These are phyloP conservation scores for Desmodus rotundus DNA, from an alignment of 2,113 vertebrate species.

Conservation along the genomic window DNA sequence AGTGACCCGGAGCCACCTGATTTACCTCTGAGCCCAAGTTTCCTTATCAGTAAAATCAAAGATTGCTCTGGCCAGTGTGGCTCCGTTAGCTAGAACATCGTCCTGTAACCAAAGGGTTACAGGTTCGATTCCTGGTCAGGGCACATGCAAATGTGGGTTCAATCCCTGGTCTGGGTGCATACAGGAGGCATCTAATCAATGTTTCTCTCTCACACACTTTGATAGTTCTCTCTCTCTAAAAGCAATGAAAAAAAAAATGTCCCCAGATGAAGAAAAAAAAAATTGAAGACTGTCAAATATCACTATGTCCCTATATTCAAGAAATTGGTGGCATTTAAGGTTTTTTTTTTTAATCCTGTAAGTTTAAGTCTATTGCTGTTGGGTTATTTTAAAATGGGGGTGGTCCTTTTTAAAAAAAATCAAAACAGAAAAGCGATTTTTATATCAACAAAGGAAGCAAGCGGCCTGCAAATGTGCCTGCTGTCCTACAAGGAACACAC, in stretches of 20 bases:
- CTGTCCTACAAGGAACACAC: not conserved
- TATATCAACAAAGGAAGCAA: not conserved
- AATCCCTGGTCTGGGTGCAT: no score
- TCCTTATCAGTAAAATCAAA: not conserved
- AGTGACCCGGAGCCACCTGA: not conserved
- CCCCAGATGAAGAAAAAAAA: not conserved
- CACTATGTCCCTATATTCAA: not conserved
- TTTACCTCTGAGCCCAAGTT: not conserved
- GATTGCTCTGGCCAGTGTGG: not conserved
- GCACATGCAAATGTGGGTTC: no score
- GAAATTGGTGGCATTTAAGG: not conserved
- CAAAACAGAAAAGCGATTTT: slow-evolving; percentile 1
- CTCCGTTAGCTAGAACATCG: no score
- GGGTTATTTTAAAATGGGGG: not conserved
- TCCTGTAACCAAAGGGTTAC: no score
- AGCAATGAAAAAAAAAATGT: no score
- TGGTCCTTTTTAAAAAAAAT: not conserved
- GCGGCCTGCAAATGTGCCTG: not conserved
- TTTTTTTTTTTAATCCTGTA: not conserved
- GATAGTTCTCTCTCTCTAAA: no score
- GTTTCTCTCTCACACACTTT: no score
- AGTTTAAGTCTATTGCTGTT: not conserved
- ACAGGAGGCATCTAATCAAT: no score
- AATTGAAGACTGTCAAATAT: not conserved
- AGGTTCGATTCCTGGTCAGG: no score